Evolutionary conservation across 1,140 invertebrate species (phyloP).

Genomic region (Cotesia typhae): DNA sequence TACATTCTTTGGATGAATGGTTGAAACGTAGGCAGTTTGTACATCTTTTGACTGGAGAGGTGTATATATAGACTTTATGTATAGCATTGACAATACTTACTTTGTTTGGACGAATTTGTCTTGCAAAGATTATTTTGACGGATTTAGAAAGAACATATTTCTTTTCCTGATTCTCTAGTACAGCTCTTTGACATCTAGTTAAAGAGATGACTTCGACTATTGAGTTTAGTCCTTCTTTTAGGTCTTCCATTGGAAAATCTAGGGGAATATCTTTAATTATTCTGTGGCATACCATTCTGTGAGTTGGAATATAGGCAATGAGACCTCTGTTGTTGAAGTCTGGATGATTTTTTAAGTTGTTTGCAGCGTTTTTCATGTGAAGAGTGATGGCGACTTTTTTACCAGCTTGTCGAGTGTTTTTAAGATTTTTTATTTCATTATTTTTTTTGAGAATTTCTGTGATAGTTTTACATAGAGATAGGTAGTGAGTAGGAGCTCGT

Average conservation of each 20-base stretch:
- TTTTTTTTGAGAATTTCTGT: no score
- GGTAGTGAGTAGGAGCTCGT: no score
- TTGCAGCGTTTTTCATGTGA: neutral
- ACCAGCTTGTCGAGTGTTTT: neutral
- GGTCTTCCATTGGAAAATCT: neutral
- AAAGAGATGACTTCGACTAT: no score
- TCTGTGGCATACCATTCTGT: neutral
- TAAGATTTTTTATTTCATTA: no score
- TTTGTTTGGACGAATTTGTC: neutral
- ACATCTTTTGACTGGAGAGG: neutral
- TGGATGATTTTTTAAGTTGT: neutral
- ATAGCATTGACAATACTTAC: neutral
- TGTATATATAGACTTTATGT: neutral
- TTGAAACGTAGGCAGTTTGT: neutral
- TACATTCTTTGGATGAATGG: neutral
- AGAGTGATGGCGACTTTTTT: neutral
- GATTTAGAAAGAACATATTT: neutral
- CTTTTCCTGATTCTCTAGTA: neutral
- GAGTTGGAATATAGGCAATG: neutral
- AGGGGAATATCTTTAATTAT: neutral
- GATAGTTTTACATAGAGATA: no score
- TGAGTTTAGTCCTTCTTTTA: neutral
- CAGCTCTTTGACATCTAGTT: no score
- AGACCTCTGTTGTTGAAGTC: neutral
- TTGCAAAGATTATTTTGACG: neutral